A percentile compares a stretch with the other conserved stretches of the same genome.
Evolutionary conservation across 1,140 invertebrate genomes (phyloP).

Genomic region (Scaptomyza pallida): DNA sequence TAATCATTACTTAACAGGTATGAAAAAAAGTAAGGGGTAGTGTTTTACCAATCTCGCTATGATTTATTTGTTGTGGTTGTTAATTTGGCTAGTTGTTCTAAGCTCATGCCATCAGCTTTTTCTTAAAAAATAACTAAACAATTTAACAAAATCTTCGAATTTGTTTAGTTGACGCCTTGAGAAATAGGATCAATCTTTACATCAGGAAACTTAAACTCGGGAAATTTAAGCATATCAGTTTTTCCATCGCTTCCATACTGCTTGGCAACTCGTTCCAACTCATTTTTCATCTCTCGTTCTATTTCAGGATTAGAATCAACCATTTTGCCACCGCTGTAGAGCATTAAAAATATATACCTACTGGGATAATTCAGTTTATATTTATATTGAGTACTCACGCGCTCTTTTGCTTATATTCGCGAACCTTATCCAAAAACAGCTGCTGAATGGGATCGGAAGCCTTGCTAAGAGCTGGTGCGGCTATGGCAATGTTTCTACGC

Average conservation of each 20-base stretch:
- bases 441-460: slow-evolving; percentile 96
- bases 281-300: slow-evolving; percentile 89
- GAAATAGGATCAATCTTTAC: slow-evolving; percentile 87
- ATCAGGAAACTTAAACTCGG: slow-evolving; percentile 91
- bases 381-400: slow-evolving; percentile 46
- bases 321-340: slow-evolving; percentile 89
- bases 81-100: neutral
- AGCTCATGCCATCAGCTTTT: slow-evolving; percentile 13
- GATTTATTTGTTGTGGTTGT: slow-evolving; percentile 31
- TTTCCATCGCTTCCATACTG: slow-evolving; percentile 90
- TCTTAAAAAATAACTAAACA: slow-evolving; percentile 52
- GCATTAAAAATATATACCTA: neutral
- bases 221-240: slow-evolving; percentile 94
- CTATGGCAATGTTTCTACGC: slow-evolving; percentile 87
- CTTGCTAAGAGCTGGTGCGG: slow-evolving; percentile 89
- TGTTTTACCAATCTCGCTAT: no score
- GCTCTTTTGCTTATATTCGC: slow-evolving; percentile 90
- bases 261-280: slow-evolving; percentile 91
- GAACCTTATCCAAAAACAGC: slow-evolving; percentile 96
- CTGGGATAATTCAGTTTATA: neutral
- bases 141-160: slow-evolving; percentile 53
- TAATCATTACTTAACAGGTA: no score
- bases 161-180: slow-evolving; percentile 45
- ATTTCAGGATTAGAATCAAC: slow-evolving; percentile 92
- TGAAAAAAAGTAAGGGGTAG: no score